Evolutionary conservation across 2,113 vertebrate species (phyloP).

Genomic region (Etia nguti): DNA sequence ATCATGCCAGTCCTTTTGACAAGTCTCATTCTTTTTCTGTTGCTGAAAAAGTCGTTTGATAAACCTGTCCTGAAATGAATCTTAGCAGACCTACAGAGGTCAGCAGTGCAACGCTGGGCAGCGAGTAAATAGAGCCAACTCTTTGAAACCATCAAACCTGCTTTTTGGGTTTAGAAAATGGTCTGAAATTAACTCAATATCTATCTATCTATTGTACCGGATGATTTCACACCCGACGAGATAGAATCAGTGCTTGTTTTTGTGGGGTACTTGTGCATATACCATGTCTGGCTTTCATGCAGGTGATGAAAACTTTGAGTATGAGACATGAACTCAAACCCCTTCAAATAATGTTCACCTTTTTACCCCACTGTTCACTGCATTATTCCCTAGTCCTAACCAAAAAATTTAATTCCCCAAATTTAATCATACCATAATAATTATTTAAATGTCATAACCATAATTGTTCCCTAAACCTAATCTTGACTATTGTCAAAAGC

Average conservation of each 20-base stretch:
- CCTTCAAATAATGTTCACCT: not conserved
- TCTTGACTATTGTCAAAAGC: not conserved
- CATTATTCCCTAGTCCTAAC: not conserved
- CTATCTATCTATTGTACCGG: not conserved
- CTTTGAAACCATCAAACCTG: conserved; percentile 24
- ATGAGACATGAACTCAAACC: not conserved
- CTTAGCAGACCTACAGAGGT: conserved; percentile 42
- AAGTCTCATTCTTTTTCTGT: conserved; percentile 64
- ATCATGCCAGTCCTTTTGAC: conserved; percentile 55
- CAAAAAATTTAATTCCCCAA: not conserved
- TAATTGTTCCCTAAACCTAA: not conserved
- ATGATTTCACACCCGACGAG: not conserved
- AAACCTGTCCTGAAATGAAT: conserved; percentile 58
- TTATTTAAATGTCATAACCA: not conserved
- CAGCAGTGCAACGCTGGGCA: conserved; percentile 8
- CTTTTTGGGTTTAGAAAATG: conserved; percentile 25
- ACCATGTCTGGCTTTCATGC: not conserved
- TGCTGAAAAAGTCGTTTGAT: conserved; percentile 50
- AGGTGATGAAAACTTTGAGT: not conserved
- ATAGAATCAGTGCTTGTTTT: not conserved
- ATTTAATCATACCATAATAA: not conserved
- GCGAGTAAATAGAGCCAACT: conserved; percentile 12
- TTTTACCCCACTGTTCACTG: not conserved
- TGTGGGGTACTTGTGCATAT: not conserved
- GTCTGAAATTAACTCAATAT: conserved; percentile 28